Percentiles rank a stretch among this genome's conserved stretches.
Conservation (phyloP, 2,888 invertebrate genomes). For the Acronicta aceris region DNA sequence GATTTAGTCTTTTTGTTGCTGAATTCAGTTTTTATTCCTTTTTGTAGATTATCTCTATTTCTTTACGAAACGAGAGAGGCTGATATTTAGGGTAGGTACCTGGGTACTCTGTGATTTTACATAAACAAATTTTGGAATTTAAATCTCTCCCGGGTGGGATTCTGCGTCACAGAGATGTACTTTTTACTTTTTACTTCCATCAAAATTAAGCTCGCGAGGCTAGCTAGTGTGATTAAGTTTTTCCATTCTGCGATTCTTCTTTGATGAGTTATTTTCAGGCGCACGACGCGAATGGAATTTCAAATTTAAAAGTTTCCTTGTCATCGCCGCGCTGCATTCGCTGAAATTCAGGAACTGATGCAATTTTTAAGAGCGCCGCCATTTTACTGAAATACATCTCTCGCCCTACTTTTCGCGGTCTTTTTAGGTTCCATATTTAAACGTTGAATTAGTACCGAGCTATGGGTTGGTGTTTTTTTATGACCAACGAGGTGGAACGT, state of each 20-base stretch:
- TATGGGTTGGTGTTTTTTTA: constrained; percentile 31
- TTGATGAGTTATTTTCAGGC: constrained; percentile 64
- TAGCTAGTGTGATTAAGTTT: constrained; percentile 52
- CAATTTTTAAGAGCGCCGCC: constrained; percentile 57
- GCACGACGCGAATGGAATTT: constrained; percentile 56
- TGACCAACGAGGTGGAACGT: constrained; percentile 18
- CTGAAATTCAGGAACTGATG: constrained; percentile 53
- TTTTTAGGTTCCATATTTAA: constrained; percentile 52
- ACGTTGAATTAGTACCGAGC: constrained; percentile 40
- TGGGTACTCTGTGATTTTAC: no score
- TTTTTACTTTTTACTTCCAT: constrained; percentile 37
- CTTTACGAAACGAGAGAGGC: no score
- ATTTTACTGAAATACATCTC: constrained; percentile 44
- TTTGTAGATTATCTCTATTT: background rate
- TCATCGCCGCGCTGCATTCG: constrained; percentile 47
- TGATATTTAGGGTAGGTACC: no score
- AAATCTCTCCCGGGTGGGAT: background rate
- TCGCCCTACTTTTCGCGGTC: constrained; percentile 36
- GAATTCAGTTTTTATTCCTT: constrained; percentile 4
- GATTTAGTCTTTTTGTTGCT: background rate
- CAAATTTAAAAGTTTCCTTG: constrained; percentile 60
- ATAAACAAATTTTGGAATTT: no score
- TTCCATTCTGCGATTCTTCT: constrained; percentile 54
- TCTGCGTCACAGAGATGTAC: background rate
- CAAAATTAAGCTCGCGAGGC: constrained; percentile 37